A percentile compares a stretch with the other conserved stretches of the same genome.
These are phyloP conservation scores for Anolis sagrei DNA, from an alignment of 2,113 vertebrate species.

Conservation along the genomic window DNA sequence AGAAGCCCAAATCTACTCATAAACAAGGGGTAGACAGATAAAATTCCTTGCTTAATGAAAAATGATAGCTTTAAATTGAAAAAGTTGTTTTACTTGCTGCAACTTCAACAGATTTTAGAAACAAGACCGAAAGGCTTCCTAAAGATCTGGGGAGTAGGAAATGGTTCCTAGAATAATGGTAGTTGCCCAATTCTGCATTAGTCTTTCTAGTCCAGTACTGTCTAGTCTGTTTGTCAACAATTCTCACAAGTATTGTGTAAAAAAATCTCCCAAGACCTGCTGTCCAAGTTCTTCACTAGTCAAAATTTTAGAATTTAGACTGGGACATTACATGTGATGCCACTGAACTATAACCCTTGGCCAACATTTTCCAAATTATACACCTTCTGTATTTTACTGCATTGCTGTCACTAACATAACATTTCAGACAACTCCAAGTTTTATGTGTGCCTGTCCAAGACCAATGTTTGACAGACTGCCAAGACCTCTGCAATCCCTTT, in stretches of 20 bases:
- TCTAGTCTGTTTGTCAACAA: not conserved
- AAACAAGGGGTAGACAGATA: too few relatives aligned
- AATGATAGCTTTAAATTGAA: too few relatives aligned
- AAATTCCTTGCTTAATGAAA: too few relatives aligned
- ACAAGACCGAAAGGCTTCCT: too few relatives aligned
- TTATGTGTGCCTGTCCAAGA: not conserved
- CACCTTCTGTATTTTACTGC: not conserved
- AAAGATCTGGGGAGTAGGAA: too few relatives aligned
- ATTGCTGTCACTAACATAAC: not conserved
- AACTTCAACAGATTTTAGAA: too few relatives aligned
- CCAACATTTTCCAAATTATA: not conserved
- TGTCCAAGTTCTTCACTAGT: not conserved
- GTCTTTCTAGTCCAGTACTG: not conserved
- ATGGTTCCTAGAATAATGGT: too few relatives aligned
- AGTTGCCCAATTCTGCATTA: not conserved
- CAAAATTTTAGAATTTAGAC: not conserved
- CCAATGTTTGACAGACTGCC: not conserved
- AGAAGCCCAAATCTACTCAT: too few relatives aligned
- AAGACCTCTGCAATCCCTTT: not conserved
- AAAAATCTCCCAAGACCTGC: not conserved
- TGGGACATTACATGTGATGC: not conserved
- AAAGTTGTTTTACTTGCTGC: too few relatives aligned
- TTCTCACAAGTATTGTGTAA: not conserved
- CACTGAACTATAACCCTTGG: not conserved
- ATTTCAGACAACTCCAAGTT: not conserved